Base-by-base conservation (phyloP, 2,888 invertebrate genomes). In the Molorchus minor region DNA sequence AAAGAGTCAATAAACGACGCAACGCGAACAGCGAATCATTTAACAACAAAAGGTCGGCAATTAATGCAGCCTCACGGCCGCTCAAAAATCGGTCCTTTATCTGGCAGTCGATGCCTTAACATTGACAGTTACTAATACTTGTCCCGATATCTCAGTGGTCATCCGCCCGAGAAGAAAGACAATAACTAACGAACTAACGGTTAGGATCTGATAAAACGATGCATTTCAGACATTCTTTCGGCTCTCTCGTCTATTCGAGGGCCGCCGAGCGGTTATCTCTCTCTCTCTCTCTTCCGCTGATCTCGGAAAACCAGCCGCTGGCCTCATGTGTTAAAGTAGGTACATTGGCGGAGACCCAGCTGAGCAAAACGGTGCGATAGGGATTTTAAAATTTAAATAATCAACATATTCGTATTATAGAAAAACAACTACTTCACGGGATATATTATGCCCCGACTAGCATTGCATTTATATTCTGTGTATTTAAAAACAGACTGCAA, bases 101-200 rank as follows among this genome's bases (percentile, higher is more conserved):
- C 70, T 63, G 40, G 30, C 5, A 57, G 63, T 47, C 58, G 56
- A 61, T 67, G 65, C 56, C 58, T 64, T 56, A 43, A 69, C 71
- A 75, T 70, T 75, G 77, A 77, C 75, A 75, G 75, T 68, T 75
- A 76, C 75, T 75, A 77, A 77, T 77, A 75, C 70, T 36, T 68
- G 64, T 67, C 66, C 64, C 58, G 66, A 72, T 75, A 73, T 75
- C 71, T 66, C 69, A 69, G 71, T 73, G 74, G 72, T 68, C 73
- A 76, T 66, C 73, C 74, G 71, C 69, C 71, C 74, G 73, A 69
- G 71, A 68, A 71, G 67, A 71, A 73, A 75, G 75, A 76, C 75
- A 76, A 76, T 75, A 75, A 76, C 75, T 74, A 74, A 74, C 75
- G 71, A 75, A 74, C 72, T 72, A 75, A 76, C 75, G 68, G 74